Base-by-base conservation (phyloP, 2,888 invertebrate species). In the Kuschelorhynchus macadamiae region DNA sequence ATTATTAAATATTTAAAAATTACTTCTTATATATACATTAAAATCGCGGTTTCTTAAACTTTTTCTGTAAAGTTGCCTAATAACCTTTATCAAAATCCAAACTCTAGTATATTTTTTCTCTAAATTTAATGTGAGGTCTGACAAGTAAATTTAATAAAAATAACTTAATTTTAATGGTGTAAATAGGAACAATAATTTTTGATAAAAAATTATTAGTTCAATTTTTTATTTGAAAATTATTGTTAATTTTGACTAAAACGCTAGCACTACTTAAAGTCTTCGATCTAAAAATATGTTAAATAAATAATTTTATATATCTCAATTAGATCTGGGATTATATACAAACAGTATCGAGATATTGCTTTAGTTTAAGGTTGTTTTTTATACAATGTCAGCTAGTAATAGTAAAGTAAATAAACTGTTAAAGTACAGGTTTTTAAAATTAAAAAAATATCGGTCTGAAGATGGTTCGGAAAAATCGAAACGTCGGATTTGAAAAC, bases 241-340 rank as follows among this genome's bases (percentile, higher is more conserved):
- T 11, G 20, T 39, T 25, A 41, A 20, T 44, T 56, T 44, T 33
- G 41, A 55, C 41, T 55, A 42, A 25, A 56, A 60, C 46, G 44
- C 63, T 61, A 39, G 47, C 25, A 56, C 64, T 67, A 71, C 72
- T 75, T 72, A 77, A 78, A 78, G 41, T 78, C 75, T 77, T 77
- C 75, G 57, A 71, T 69, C 74, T 75, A 77, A 75, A 75, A 76
- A 75, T 77, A 79, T 59, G 71, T 53, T 74, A 73, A 72, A 74
- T 72, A 67, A 42, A 44, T 57, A 57, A 11, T 0, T 9, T 52
- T 32, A 17, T 11, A 25, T 47, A n/a, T 5, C n/a, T 20, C 12
- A 9, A 11, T 53, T 53, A 16, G 32, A 14, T 39, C 20, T 53
- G 18, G 17, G 36, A 3, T 20, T 47, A 47, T 47, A 25, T 47